Evolutionary conservation across 2,113 vertebrate genomes (phyloP), one percentile per base, ranked within the genome.

Genomic region (Cyanoderma ruficeps): DNA sequence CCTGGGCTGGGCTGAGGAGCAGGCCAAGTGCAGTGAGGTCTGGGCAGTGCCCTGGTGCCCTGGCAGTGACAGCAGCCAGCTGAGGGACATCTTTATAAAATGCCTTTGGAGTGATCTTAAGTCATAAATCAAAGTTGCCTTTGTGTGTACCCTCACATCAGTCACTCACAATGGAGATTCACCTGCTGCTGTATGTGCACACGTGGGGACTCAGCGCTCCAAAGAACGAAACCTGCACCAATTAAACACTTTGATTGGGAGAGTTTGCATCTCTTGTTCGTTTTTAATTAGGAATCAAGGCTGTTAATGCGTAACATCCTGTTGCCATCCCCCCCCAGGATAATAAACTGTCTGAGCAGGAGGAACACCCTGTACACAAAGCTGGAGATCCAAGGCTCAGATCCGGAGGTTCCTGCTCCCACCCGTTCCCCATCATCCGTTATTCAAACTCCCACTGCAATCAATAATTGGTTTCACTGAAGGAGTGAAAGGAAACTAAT

Each of bases 1-100:
- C 4, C 28, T 3, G n/a, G 27, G 37, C 61, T 7, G 15, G 44
- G 12, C 7, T 0, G 5, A 6, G 2, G 8, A 39, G 74, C 0
- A 15, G 19, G 17, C 52, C n/a, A 17, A 5, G 33, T 2, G 4
- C n/a, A 8, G 15, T 1, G 49, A 15, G 49, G 6, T 5, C 37
- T 35, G 55, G n/a, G 11, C 30, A 4, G 35, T 13, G 44, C 11
- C 2, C 68, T 4, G 14, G 13, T 39, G 44, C 61, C 83, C 68
- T 4, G 7, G 24, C 60, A 78, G 20, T 0, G 52, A 21, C 33
- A 44, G 47, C 5, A 44, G 60, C 12, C 41, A 75, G 16, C 8
- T 8, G 10, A 25, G 53, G 13, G 39, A 25, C 2, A 3, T 4
- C 2, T 14, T 31, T 20, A 49, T 7, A 4, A 55, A 86, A 56